These are phyloP conservation scores for Caranx ignobilis DNA, from an alignment of 2,113 vertebrate species.

Conservation along the genomic window DNA sequence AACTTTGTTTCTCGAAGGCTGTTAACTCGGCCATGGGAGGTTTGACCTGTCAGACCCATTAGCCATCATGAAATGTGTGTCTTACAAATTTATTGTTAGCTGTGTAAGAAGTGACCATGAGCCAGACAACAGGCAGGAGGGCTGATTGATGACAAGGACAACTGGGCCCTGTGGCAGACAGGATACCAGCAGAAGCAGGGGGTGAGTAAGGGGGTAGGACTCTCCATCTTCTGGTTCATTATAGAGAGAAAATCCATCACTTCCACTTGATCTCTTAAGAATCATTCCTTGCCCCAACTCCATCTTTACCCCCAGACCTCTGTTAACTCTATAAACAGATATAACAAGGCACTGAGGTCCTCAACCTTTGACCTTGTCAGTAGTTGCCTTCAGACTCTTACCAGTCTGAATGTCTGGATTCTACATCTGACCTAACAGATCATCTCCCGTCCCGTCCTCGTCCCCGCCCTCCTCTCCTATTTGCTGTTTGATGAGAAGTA, in stretches of 20 bases:
- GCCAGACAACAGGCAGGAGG: slow-evolving; percentile 45
- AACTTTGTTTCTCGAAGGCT: background rate
- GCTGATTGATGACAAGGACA: slow-evolving; percentile 70
- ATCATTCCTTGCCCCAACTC: too few relatives aligned
- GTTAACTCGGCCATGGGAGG: background rate
- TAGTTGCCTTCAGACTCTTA: background rate
- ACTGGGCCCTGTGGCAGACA: slow-evolving; percentile 50
- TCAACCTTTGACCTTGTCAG: slow-evolving; percentile 1
- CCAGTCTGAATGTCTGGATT: slow-evolving; percentile 34
- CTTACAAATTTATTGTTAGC: background rate
- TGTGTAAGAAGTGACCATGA: slow-evolving; percentile 21
- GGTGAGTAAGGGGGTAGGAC: rapidly evolving
- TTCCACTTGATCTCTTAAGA: background rate
- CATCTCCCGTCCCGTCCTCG: slow-evolving; percentile 9
- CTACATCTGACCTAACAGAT: slow-evolving; percentile 30
- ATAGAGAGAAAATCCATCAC: background rate
- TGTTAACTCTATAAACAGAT: background rate
- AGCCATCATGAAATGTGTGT: background rate
- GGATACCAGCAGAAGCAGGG: background rate
- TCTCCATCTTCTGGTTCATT: background rate
- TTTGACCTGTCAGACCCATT: background rate
- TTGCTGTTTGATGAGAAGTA: slow-evolving; percentile 50
- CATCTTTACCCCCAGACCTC: background rate
- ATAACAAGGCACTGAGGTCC: background rate
- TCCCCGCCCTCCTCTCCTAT: slow-evolving; percentile 20